Evolutionary conservation across 2,888 invertebrate genomes (phyloP), one percentile per base, ranked within the genome.

Genomic region (Plagodis dolabraria): DNA sequence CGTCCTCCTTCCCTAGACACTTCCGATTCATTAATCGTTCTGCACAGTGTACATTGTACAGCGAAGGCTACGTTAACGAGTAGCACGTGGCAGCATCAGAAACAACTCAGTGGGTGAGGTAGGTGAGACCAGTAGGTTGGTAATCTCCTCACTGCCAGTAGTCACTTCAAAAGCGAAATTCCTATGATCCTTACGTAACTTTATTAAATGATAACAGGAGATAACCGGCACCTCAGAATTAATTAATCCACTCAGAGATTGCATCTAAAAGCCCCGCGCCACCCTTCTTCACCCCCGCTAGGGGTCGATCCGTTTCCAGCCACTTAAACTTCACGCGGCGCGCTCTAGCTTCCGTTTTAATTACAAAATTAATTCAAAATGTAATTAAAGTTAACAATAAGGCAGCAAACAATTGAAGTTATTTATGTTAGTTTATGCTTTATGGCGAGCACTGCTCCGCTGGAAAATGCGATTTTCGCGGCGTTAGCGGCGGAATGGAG

Each of bases 381-480:
- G 93, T 93, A 93, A 93, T 93, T 93, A 93, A 93, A 93, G 91
- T 93, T 93, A 92, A 93, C 93, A 93, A 93, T 93, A 92, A 93
- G 92, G 90, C 91, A 86, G 91, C 92, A 89, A 93, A 93, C 93
- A 93, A 93, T 93, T 93, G 93, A 92, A 92, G 93, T 92, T 93
- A 93, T 93, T 92, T 93, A 92, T 92, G 92, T 93, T 90, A 92
- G 92, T 93, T 92, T 92, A 93, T 92, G 92, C 87, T 89, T 89
- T 89, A 89, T 88, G 79, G 86, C 75, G 80, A 84, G 77, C 75
- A 76, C 73, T 76, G 82, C 77, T 78, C 76, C 71, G 79, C 77
- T 81, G 77, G 77, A 60, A 78, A 85, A 82, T 82, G 79, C 80
- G 78, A 82, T 82, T 82, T 84, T 79, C 79, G 77, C 71, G 69